Percentiles rank a stretch among this genome's conserved stretches.
phyloP scores from a whole-genome alignment of 2,888 invertebrate species.

The Ichneumoninae sp. region DNA sequence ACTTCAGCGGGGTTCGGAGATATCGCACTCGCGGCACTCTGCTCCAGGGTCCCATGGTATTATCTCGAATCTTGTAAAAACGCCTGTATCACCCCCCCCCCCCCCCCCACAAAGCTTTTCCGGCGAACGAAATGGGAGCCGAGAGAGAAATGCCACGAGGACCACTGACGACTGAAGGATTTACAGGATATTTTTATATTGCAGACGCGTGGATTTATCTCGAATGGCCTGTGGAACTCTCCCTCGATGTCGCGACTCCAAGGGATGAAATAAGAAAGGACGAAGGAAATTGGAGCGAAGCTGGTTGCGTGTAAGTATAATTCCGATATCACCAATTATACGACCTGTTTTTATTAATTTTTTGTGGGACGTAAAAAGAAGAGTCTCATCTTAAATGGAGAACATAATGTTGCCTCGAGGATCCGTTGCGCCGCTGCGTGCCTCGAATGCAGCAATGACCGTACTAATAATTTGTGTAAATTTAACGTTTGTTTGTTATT shows the following conservation, averaged over 20 bases:
- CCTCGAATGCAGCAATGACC: neutral
- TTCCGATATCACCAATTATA: no score
- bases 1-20: conserved; percentile 29
- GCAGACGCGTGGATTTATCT: conserved; percentile 74
- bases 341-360: no score
- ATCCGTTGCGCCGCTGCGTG: no score
- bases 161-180: conserved; percentile 78
- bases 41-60: conserved; percentile 69
- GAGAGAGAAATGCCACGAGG: conserved; percentile 20
- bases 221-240: conserved; percentile 60
- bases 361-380: no score
- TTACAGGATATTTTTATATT: conserved; percentile 78
- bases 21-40: conserved; percentile 52
- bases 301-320: no score
- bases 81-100: conserved; percentile 53
- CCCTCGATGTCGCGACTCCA: conserved; percentile 19
- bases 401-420: no score
- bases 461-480: neutral
- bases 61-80: conserved; percentile 70
- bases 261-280: conserved; percentile 45
- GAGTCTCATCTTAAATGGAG: no score
- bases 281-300: conserved; percentile 35
- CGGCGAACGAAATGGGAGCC: conserved; percentile 22
- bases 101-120: conserved; percentile 40
- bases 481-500: conserved; percentile 2